Conservation (phyloP, 1,140 invertebrate species). For the Solenopsis invicta region DNA sequence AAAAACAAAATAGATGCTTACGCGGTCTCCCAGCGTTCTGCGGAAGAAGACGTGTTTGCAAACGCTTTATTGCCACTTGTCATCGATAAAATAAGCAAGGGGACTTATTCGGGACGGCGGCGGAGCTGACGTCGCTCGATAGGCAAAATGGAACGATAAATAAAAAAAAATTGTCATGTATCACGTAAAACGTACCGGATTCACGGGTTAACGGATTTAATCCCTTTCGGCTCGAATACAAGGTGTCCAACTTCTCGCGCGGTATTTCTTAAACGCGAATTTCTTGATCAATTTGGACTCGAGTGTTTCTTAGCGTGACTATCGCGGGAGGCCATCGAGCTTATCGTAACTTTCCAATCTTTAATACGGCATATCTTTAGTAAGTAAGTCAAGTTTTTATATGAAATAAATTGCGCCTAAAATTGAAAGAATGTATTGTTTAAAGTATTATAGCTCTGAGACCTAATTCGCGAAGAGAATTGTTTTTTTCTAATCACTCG, state of each 20-base stretch:
- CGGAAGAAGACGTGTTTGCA: not conserved
- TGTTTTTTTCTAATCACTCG: not conserved
- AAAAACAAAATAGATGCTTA: not conserved
- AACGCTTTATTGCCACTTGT: not conserved
- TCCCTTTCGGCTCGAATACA: conserved; percentile 7
- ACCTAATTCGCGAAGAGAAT: not conserved
- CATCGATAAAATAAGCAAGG: conserved; percentile 11
- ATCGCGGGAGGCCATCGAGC: not conserved
- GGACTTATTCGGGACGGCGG: conserved; percentile 9
- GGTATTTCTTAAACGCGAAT: not conserved
- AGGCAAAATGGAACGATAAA: conserved; percentile 42
- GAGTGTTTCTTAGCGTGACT: not conserved
- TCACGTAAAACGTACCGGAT: conserved; percentile 28
- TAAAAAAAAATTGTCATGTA: conserved; percentile 53
- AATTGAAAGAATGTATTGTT: not conserved
- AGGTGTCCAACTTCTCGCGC: conserved; percentile 5
- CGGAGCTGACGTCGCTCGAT: conserved; percentile 42
- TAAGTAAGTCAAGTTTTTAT: not conserved
- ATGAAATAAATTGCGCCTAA: not conserved
- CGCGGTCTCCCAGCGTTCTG: not conserved
- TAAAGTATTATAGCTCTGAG: not conserved
- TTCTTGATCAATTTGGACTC: not conserved
- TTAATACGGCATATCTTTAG: not conserved
- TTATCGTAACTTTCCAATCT: not conserved
- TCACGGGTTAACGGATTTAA: conserved; percentile 28